Percentiles rank a stretch among this genome's conserved stretches.
These are phyloP conservation scores for Lasioglossum baleicum DNA, from an alignment of 1,140 invertebrate genomes.

Conservation along the genomic window DNA sequence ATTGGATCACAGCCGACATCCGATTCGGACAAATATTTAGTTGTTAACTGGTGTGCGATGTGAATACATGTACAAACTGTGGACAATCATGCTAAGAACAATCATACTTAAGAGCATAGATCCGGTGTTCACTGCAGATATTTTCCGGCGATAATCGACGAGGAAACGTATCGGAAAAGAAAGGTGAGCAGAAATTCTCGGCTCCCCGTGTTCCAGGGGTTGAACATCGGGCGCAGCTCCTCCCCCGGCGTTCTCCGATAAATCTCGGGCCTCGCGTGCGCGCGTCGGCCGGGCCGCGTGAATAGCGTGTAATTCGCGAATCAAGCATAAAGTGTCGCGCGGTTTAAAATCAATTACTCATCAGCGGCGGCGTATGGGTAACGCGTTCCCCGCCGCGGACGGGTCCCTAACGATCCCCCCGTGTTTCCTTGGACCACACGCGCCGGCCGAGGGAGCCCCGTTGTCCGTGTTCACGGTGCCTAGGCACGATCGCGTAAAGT, in stretches of 20 bases:
- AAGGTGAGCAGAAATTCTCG: too few relatives aligned
- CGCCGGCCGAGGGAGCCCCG: background rate
- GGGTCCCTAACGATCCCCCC: conserved; percentile 21
- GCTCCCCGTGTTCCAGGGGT: background rate
- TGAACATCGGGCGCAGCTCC: background rate
- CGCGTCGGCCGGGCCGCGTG: background rate
- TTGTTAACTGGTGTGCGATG: too few relatives aligned
- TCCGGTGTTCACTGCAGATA: too few relatives aligned
- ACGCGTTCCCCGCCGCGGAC: conserved; percentile 24
- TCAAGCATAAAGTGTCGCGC: conserved; percentile 42
- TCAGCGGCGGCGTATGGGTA: background rate
- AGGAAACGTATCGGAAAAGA: too few relatives aligned
- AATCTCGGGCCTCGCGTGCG: conserved; percentile 23
- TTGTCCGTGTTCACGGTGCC: background rate
- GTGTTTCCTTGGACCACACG: conserved; percentile 32
- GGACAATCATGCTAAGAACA: too few relatives aligned
- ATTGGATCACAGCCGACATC: too few relatives aligned
- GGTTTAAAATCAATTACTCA: conserved; percentile 45
- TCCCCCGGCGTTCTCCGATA: background rate
- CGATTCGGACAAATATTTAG: too few relatives aligned
- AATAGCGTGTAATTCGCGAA: conserved; percentile 41
- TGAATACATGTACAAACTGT: too few relatives aligned
- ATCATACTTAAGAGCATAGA: too few relatives aligned
- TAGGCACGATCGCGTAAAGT: conserved; percentile 50
- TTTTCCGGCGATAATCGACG: too few relatives aligned